Conservation (phyloP, 2,888 invertebrate genomes). For the Urechis unicinctus region DNA sequence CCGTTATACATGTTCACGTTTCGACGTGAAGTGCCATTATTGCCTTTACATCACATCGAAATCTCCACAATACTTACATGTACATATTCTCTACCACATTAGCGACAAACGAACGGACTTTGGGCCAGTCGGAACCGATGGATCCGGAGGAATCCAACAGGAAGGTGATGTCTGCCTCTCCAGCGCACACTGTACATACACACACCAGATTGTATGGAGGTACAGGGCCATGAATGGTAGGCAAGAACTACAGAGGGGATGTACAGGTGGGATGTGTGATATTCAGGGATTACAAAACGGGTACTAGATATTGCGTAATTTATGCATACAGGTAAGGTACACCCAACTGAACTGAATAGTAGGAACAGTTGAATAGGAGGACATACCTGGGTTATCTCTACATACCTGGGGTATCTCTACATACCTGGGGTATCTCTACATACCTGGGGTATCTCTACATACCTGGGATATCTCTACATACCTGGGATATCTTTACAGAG, state of each 20-base stretch:
- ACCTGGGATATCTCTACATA: background rate
- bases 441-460: background rate
- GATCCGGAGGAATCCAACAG: conserved; percentile 19
- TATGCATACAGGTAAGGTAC: too few species aligned
- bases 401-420: background rate
- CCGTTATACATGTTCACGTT: too few species aligned
- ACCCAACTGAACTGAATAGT: background rate
- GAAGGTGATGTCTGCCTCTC: conserved; percentile 16
- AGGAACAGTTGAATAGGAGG: too few species aligned
- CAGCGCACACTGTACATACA: conserved; percentile 18
- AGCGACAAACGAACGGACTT: conserved; percentile 7
- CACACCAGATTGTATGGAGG: too few species aligned
- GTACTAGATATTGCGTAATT: too few species aligned
- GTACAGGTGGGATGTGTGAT: too few species aligned
- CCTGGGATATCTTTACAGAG: background rate
- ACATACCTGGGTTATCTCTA: background rate
- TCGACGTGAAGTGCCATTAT: too few species aligned
- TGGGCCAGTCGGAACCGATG: conserved; percentile 3
- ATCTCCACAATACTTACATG: conserved; percentile 4
- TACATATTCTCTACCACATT: conserved; percentile 14
- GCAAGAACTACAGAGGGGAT: too few species aligned
- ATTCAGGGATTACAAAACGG: too few species aligned
- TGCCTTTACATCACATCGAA: too few species aligned
- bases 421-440: background rate
- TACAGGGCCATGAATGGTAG: too few species aligned